Conservation (phyloP, 2,113 vertebrate genomes). For the Sardina pilchardus region DNA sequence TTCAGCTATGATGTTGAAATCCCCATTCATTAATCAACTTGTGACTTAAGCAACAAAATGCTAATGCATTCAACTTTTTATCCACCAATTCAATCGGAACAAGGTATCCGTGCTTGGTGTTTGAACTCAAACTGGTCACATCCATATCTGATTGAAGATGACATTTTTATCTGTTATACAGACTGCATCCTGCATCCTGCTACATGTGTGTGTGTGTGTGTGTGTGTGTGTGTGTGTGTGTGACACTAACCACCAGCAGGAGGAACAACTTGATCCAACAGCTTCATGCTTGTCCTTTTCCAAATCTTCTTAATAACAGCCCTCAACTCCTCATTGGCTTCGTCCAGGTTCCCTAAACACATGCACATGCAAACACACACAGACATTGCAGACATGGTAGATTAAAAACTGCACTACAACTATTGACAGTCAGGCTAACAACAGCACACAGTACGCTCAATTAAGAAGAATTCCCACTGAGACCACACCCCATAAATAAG, state of each 20-base stretch:
- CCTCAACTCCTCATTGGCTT: constrained; percentile 2
- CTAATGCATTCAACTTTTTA: too few relatives aligned
- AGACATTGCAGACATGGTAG: background rate
- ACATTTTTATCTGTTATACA: too few relatives aligned
- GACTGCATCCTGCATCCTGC: too few relatives aligned
- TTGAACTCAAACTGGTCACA: too few relatives aligned
- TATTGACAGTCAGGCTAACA: too few relatives aligned
- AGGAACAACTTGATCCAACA: constrained; percentile 12
- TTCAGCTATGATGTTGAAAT: background rate
- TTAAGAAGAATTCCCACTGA: too few relatives aligned
- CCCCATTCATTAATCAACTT: background rate
- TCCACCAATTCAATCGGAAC: too few relatives aligned
- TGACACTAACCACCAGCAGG: constrained; percentile 4
- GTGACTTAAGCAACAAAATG: background rate
- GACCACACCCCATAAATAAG: too few relatives aligned
- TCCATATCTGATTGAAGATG: too few relatives aligned
- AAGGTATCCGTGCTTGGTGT: too few relatives aligned
- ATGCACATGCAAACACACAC: background rate
- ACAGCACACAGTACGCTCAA: too few relatives aligned
- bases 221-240: constrained; percentile 14
- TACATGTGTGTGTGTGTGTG: background rate
- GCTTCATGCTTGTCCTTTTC: constrained; percentile 8
- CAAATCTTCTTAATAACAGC: constrained; percentile 6
- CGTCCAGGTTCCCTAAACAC: background rate
- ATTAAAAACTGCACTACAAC: background rate